A percentile compares a stretch with the other conserved stretches of the same genome.
phyloP scores from a whole-genome alignment of 2,888 invertebrate species.

The Alsophila aescularia region DNA sequence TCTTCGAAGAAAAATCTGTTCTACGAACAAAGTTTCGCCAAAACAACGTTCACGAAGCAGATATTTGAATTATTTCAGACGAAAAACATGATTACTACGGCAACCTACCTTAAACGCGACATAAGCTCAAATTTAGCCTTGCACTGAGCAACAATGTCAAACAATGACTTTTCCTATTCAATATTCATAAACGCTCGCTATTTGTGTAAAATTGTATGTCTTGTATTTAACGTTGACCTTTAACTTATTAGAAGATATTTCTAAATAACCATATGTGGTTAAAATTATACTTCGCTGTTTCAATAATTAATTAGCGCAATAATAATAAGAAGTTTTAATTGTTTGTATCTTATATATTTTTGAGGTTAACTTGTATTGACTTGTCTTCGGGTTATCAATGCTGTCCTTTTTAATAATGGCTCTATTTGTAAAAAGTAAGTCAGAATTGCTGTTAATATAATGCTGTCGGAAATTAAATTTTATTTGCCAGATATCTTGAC shows the following conservation, averaged over 20 bases:
- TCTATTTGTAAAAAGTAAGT: conserved; percentile 11
- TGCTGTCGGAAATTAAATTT: conserved; percentile 22
- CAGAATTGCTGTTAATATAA: conserved; percentile 13
- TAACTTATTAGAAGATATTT: conserved; percentile 3
- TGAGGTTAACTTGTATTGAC: conserved; percentile 42
- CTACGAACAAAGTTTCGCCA: no score
- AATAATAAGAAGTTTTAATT: conserved; percentile 7
- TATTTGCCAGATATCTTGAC: conserved; percentile 10
- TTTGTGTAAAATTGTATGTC: neutral
- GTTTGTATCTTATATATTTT: conserved; percentile 23
- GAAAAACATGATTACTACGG: no score
- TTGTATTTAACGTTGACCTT: neutral
- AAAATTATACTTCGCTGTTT: neutral
- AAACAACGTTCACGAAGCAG: no score
- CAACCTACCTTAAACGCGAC: no score
- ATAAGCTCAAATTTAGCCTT: no score
- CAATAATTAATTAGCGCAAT: neutral
- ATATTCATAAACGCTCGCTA: neutral
- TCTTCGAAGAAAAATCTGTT: no score
- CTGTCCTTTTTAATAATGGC: conserved; percentile 46
- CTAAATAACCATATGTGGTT: neutral
- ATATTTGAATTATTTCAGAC: no score
- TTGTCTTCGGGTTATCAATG: conserved; percentile 41
- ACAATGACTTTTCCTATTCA: neutral
- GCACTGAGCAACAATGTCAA: no score